A percentile compares a stretch with the other conserved stretches of the same genome.
Conservation (phyloP, 1,140 invertebrate genomes). For the Cotesia chilonis region DNA sequence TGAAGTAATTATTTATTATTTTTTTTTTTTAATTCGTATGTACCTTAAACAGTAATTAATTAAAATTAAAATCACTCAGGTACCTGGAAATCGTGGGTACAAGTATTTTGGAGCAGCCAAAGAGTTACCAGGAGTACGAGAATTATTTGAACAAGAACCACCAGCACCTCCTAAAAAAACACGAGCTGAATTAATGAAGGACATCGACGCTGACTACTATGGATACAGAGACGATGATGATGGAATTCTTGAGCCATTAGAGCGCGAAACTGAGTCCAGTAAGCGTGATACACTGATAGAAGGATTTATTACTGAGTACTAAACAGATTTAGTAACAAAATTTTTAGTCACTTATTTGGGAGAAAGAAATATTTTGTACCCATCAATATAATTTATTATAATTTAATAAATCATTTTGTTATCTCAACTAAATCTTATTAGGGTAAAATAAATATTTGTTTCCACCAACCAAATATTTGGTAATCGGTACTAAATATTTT, state of each 20-base stretch:
- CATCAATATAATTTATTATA: too few species aligned
- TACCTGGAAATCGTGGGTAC: constrained; percentile 97
- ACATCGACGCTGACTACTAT: constrained; percentile 98
- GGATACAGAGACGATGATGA: constrained; percentile 99
- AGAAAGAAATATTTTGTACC: too few species aligned
- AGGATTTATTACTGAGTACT: too few species aligned
- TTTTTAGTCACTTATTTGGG: too few species aligned
- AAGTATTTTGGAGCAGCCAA: constrained; percentile 99
- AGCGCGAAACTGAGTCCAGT: constrained; percentile 81
- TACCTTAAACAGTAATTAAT: not conserved
- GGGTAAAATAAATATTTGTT: too few species aligned
- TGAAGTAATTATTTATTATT: constrained; percentile 70
- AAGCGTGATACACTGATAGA: constrained; percentile 62
- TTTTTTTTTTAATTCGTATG: not conserved
- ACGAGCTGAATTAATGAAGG: constrained; percentile 95
- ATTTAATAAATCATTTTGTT: too few species aligned
- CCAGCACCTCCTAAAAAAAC: constrained; percentile 89
- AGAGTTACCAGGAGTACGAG: constrained; percentile 96
- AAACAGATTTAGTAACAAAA: too few species aligned
- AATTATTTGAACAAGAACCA: constrained; percentile 96
- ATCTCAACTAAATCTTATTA: too few species aligned
- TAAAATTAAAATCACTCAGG: constrained; percentile 45
- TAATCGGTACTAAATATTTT: too few species aligned
- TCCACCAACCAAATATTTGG: too few species aligned
- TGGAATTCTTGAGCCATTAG: constrained; percentile 89